Percentiles rank a stretch among this genome's conserved stretches.
These are phyloP conservation scores for Poecilia picta DNA, from an alignment of 2,797 vertebrate genomes.

Conservation along the genomic window DNA sequence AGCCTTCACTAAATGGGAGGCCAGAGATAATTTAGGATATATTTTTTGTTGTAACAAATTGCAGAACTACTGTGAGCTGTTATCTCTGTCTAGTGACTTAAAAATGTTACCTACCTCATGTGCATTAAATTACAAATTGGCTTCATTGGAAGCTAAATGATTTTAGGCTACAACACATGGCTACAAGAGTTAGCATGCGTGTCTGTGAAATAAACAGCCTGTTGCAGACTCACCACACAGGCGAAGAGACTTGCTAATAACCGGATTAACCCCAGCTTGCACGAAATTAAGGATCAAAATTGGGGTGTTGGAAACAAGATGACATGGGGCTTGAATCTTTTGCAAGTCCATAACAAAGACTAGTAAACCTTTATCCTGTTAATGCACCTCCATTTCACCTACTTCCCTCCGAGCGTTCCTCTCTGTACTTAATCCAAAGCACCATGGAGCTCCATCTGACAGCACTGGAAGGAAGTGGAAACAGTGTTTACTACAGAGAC, in stretches of 20 bases:
- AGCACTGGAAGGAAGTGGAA: conserved; percentile 18
- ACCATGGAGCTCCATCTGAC: conserved; percentile 5
- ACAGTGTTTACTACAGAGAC: conserved; percentile 34
- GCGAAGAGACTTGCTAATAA: neutral
- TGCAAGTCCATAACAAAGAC: neutral
- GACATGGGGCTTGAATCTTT: neutral
- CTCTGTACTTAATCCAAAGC: conserved; percentile 6
- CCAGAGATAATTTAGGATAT: neutral
- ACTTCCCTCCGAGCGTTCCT: neutral
- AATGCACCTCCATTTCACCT: conserved; percentile 12
- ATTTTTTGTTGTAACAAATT: neutral
- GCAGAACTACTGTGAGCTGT: neutral
- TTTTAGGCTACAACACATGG: neutral
- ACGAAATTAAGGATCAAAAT: neutral
- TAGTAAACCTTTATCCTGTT: neutral
- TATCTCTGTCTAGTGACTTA: neutral
- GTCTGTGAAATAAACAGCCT: neutral
- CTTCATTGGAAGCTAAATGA: neutral
- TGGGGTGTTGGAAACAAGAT: neutral
- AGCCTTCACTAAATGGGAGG: neutral
- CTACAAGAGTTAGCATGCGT: neutral
- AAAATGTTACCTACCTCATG: neutral
- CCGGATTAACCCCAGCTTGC: neutral
- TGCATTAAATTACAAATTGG: neutral
- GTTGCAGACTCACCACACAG: neutral